A percentile compares a stretch with the other conserved stretches of the same genome.
phyloP scores from a whole-genome alignment of 2,113 vertebrate genomes.

The Rhinolophus sinicus region DNA sequence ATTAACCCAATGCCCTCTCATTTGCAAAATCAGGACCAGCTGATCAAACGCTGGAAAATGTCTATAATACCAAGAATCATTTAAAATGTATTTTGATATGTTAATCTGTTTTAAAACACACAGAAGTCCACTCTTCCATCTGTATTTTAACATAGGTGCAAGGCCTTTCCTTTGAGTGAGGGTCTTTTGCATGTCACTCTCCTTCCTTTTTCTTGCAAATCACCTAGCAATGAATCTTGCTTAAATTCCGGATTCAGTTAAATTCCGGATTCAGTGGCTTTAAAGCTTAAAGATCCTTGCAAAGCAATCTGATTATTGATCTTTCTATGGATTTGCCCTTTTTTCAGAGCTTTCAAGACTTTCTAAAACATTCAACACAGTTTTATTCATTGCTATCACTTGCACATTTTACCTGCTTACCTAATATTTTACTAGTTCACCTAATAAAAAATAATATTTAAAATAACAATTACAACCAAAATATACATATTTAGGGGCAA shows the following conservation, averaged over 20 bases:
- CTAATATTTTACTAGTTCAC: not conserved
- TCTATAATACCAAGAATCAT: not conserved
- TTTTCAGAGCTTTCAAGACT: not conserved
- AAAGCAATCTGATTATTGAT: not conserved
- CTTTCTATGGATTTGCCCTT: not conserved
- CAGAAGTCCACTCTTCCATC: not conserved
- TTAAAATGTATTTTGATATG: not conserved
- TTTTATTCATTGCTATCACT: not conserved
- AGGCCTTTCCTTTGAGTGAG: not conserved
- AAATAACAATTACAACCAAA: not conserved
- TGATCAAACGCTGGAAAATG: not conserved
- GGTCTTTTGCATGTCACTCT: not conserved
- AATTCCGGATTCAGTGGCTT: too few species aligned
- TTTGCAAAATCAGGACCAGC: not conserved
- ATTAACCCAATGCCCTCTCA: not conserved
- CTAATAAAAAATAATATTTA: not conserved
- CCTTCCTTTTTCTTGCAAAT: not conserved
- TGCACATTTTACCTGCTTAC: not conserved
- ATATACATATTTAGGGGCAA: not conserved
- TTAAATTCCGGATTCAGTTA: not conserved
- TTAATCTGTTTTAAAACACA: not conserved
- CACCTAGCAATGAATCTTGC: not conserved
- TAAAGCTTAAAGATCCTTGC: not conserved
- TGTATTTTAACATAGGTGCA: not conserved
- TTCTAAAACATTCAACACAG: not conserved